Evolutionary conservation across 2,797 vertebrate species (phyloP).

Genomic region (Labroides dimidiatus): DNA sequence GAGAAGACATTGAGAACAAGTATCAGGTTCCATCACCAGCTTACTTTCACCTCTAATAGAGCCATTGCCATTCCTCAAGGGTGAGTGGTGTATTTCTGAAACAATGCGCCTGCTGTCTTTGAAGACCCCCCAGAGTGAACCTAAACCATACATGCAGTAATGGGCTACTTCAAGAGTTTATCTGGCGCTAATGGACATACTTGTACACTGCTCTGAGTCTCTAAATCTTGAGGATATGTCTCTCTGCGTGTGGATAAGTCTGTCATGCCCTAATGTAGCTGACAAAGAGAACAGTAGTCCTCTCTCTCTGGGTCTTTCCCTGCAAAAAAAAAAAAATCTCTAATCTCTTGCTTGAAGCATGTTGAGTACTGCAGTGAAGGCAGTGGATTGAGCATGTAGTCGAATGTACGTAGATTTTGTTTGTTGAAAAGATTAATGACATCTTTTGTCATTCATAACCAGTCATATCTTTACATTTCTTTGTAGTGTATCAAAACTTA

Average conservation of each 20-base stretch:
- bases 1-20: slow-evolving; percentile 40
- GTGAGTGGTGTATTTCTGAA: slow-evolving; percentile 56
- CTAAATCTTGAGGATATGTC: slow-evolving; percentile 69
- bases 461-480: too few species aligned
- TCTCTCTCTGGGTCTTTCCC: slow-evolving; percentile 40
- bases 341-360: slow-evolving; percentile 42
- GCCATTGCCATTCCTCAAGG: slow-evolving; percentile 65
- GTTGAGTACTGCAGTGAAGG: slow-evolving; percentile 17
- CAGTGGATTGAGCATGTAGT: slow-evolving; percentile 8
- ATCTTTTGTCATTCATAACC: too few species aligned
- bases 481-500: background rate
- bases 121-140: slow-evolving; percentile 75
- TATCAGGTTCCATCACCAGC: slow-evolving; percentile 71
- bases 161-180: slow-evolving; percentile 72
- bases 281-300: slow-evolving; percentile 56
- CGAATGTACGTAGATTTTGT: slow-evolving; percentile 9
- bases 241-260: slow-evolving; percentile 50
- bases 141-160: slow-evolving; percentile 64
- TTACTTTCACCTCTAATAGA: slow-evolving; percentile 79
- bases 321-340: slow-evolving; percentile 24
- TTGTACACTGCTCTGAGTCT: slow-evolving; percentile 55
- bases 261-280: slow-evolving; percentile 70
- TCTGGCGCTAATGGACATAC: slow-evolving; percentile 74
- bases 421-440: slow-evolving; percentile 1
- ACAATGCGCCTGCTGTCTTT: slow-evolving; percentile 76